Evolutionary conservation across 2,113 vertebrate species (phyloP).

Genomic region (Pogona vitticeps): DNA sequence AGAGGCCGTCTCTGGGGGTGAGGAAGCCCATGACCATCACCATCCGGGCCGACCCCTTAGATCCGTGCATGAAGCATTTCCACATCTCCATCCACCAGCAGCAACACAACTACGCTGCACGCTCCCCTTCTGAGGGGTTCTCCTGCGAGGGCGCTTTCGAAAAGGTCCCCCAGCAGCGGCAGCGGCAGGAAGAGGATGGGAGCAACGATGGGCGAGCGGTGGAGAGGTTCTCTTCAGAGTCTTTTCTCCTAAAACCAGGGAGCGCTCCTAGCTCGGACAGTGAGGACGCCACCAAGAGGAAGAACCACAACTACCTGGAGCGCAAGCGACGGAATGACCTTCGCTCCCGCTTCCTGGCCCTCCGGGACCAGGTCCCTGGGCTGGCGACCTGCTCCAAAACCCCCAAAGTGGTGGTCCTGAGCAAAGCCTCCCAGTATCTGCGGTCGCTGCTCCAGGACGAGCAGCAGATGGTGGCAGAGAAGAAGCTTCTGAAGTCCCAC

Average conservation of each 20-base stretch:
- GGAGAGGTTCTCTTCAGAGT: slow-evolving; percentile 44
- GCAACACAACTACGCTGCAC: slow-evolving; percentile 96
- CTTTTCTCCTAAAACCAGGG: slow-evolving; percentile 63
- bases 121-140: slow-evolving; percentile 82
- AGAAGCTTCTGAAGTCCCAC: slow-evolving; percentile 81
- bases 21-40: slow-evolving; percentile 90
- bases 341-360: slow-evolving; percentile 88
- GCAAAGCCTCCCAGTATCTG: slow-evolving; percentile 90
- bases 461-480: slow-evolving; percentile 84
- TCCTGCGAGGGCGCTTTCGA: slow-evolving; percentile 21
- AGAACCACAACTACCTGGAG: slow-evolving; percentile 94
- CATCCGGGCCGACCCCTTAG: slow-evolving; percentile 86
- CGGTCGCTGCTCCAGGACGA: slow-evolving; percentile 80
- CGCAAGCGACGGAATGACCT: slow-evolving; percentile 93
- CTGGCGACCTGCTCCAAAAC: slow-evolving; percentile 87
- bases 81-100: slow-evolving; percentile 94
- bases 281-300: slow-evolving; percentile 90
- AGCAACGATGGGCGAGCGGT: not conserved
- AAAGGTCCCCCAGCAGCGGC: slow-evolving; percentile 33
- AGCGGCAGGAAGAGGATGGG: not conserved
- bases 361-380: slow-evolving; percentile 88
- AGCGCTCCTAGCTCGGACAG: slow-evolving; percentile 82
- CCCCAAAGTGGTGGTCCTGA: slow-evolving; percentile 94
- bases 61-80: slow-evolving; percentile 91
- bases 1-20: slow-evolving; percentile 78